Evolutionary conservation across 2,797 vertebrate species (phyloP).

Genomic region (Scarus forsteni): DNA sequence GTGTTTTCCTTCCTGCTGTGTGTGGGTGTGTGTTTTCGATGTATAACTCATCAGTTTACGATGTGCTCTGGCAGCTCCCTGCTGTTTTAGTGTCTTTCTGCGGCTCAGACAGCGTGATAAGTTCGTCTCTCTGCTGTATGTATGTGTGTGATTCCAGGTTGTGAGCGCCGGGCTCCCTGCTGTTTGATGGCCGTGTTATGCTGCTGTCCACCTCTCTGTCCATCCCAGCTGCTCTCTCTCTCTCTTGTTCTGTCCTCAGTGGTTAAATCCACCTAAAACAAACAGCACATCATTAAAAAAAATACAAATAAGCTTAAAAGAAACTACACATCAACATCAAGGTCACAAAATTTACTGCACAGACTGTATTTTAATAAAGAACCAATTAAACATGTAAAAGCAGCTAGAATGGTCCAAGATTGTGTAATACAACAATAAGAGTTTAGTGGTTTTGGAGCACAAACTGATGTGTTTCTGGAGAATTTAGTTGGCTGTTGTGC

Average conservation of each 20-base stretch:
- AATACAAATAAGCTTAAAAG: neutral
- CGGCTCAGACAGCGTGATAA: slow-evolving; percentile 58
- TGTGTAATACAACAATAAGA: too few relatives aligned
- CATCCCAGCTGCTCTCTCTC: neutral
- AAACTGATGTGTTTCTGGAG: too few relatives aligned
- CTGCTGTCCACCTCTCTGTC: slow-evolving; percentile 26
- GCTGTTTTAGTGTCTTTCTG: slow-evolving; percentile 72
- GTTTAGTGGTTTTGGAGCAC: too few relatives aligned
- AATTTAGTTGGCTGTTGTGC: too few relatives aligned
- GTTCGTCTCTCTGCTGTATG: slow-evolving; percentile 42
- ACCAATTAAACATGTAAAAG: too few relatives aligned
- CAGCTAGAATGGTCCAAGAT: too few relatives aligned
- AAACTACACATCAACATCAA: neutral
- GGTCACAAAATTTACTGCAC: too few relatives aligned
- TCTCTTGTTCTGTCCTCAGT: slow-evolving; percentile 13
- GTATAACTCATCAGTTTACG: slow-evolving; percentile 52
- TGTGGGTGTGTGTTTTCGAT: slow-evolving; percentile 8
- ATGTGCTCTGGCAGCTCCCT: slow-evolving; percentile 54
- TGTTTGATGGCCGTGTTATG: slow-evolving; percentile 54
- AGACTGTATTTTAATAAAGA: too few relatives aligned
- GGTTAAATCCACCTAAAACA: slow-evolving; percentile 31
- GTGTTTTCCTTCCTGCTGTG: slow-evolving; percentile 1
- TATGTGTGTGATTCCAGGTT: slow-evolving; percentile 27
- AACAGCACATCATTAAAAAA: neutral
- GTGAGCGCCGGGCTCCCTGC: slow-evolving; percentile 28